These are phyloP conservation scores for Ondatra zibethicus DNA, from an alignment of 2,113 vertebrate genomes.

Conservation along the genomic window DNA sequence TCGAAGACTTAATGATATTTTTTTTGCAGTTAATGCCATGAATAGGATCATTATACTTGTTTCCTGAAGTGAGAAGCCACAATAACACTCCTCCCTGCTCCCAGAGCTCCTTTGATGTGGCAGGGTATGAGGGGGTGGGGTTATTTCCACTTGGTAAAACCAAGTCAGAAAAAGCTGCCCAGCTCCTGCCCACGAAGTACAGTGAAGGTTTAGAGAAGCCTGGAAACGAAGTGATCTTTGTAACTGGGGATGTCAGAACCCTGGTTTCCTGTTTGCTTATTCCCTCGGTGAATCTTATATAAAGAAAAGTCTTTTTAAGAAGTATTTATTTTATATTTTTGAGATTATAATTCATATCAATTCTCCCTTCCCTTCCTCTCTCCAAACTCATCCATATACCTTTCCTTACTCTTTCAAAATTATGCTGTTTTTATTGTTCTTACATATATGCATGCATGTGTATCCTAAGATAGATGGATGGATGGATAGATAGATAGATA, in stretches of 20 bases:
- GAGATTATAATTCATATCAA: neutral
- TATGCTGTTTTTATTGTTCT: neutral
- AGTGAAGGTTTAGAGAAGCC: slow-evolving; percentile 8
- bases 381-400: neutral
- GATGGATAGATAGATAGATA: no score
- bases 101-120: slow-evolving; percentile 69
- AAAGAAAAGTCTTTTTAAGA: neutral
- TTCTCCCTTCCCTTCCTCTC: neutral
- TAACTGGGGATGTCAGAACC: neutral
- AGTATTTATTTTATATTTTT: neutral
- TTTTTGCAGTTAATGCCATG: slow-evolving; percentile 79
- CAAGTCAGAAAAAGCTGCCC: slow-evolving; percentile 52
- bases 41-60: slow-evolving; percentile 81
- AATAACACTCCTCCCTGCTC: slow-evolving; percentile 75
- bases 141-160: slow-evolving; percentile 75
- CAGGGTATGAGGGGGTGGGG: slow-evolving; percentile 57
- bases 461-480: no score
- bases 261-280: neutral
- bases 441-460: neutral
- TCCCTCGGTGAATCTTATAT: neutral
- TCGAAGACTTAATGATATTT: slow-evolving; percentile 77
- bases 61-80: slow-evolving; percentile 82
- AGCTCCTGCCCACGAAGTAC: neutral
- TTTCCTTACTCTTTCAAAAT: neutral
- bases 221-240: neutral